Conservation (phyloP, 1,140 invertebrate genomes). For the Zaprionus vittiger region DNA sequence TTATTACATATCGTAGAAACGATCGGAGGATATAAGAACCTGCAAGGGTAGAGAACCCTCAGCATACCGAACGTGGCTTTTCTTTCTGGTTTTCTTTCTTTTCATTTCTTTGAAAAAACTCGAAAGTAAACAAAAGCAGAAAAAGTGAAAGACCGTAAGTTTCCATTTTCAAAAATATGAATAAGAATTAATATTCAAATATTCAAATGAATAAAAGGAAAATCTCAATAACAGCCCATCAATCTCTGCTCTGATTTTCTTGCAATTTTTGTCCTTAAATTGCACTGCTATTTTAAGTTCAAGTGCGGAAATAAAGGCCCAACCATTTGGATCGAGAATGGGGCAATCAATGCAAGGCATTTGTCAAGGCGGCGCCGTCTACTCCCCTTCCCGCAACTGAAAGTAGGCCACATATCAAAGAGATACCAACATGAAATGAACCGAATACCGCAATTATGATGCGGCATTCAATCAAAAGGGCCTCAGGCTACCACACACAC, state of each 20-base stretch:
- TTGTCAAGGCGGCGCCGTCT: constrained; percentile 45
- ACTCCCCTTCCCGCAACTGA: constrained; percentile 8
- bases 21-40: too few species aligned
- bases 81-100: not conserved
- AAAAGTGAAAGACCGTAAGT: not conserved
- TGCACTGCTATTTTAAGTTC: constrained; percentile 9
- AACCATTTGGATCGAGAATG: constrained; percentile 26
- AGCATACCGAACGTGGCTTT: too few species aligned
- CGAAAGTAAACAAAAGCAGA: not conserved
- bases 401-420: constrained; percentile 40
- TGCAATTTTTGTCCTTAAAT: not conserved
- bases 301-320: constrained; percentile 10
- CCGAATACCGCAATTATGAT: constrained; percentile 72
- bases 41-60: too few species aligned
- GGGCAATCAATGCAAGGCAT: constrained; percentile 62
- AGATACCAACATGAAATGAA: constrained; percentile 62
- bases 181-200: not conserved
- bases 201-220: not conserved
- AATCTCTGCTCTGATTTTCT: not conserved
- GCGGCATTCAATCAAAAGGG: constrained; percentile 68
- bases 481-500: constrained; percentile 38
- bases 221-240: not conserved
- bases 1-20: not conserved
- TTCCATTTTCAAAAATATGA: not conserved
- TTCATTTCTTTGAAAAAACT: not conserved